Evolutionary conservation across 1,140 invertebrate genomes (phyloP), one percentile per base, ranked within the genome.

Genomic region (Drosophila lini): DNA sequence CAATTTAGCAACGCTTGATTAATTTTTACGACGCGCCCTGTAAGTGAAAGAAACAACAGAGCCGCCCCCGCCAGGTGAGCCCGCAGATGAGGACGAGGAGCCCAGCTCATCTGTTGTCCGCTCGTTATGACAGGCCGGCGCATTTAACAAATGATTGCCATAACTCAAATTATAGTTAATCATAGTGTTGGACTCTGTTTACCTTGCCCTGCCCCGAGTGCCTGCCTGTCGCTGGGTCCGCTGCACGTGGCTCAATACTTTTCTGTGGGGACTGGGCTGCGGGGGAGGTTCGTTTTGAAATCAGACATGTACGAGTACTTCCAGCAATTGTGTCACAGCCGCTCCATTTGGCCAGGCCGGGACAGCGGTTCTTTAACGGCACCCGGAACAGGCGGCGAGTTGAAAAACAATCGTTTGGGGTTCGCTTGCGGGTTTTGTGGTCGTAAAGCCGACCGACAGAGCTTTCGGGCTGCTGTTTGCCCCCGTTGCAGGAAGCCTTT

Each of bases 1-100:
- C 83, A 82, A 82, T 88, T 88, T 86, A 88, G 82, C 75, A 64
- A 88, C 53, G 83, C 75, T 76, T 86, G 82, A 86, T 86, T 82
- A 88, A 86, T 56, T 82, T 88, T 86, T 88, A 88, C 78, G 65
- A 81, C 50, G 56, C 56, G 28, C 47, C 41, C 59, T 28, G 58
- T 73, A 84, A 80, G 70, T 80, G 64, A 71, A 62, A 60, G 65
- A 34, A 34, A 78, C 63, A 84, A 74, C 80, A 64, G 64, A 48
- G 55, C 10, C 7, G 6, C 16, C 55, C 32, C 3, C 25, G 40
- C 57, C 70, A 76, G 55, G 78, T 80, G 55, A 61, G 42, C 44
- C 41, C 48, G 55, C 53, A 59, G 52, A 67, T 40, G 28, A 52
- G 32, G 22, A 16, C 10, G 19, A 57, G 34, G 32, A 28, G 36